Conservation (phyloP, 2,888 invertebrate species). For the Chymomyza procnemis region DNA sequence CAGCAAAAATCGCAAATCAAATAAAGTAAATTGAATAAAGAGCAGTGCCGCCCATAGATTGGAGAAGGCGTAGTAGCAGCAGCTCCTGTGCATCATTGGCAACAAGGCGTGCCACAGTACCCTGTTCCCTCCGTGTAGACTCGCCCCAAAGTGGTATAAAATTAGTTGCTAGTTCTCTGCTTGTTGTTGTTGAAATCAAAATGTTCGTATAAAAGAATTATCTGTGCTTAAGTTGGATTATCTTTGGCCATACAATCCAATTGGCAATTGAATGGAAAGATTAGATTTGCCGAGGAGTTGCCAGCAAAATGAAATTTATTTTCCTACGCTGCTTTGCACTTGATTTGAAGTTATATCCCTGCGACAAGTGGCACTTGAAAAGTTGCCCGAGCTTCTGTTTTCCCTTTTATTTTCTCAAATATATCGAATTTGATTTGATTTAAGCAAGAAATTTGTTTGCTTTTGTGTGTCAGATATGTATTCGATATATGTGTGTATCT, state of each 20-base stretch:
- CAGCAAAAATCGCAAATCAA: conserved; percentile 69
- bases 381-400: conserved; percentile 35
- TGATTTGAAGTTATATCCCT: conserved; percentile 37
- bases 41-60: conserved; percentile 46
- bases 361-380: conserved; percentile 51
- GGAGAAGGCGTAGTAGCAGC: neutral
- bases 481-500: conserved; percentile 50
- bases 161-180: conserved; percentile 58
- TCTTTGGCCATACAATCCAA: conserved; percentile 65
- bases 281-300: conserved; percentile 53
- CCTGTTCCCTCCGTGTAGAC: neutral
- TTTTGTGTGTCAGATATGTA: conserved; percentile 25
- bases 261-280: conserved; percentile 70
- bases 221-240: conserved; percentile 72
- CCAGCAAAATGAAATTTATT: conserved; percentile 46
- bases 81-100: neutral
- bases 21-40: conserved; percentile 71
- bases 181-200: conserved; percentile 54
- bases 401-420: conserved; percentile 22
- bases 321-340: conserved; percentile 21
- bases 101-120: conserved; percentile 52
- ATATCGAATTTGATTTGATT: conserved; percentile 59
- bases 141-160: conserved; percentile 32
- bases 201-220: conserved; percentile 71
- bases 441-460: conserved; percentile 26